Base-by-base conservation (phyloP, 2,888 invertebrate genomes). In the Volucella bombylans region DNA sequence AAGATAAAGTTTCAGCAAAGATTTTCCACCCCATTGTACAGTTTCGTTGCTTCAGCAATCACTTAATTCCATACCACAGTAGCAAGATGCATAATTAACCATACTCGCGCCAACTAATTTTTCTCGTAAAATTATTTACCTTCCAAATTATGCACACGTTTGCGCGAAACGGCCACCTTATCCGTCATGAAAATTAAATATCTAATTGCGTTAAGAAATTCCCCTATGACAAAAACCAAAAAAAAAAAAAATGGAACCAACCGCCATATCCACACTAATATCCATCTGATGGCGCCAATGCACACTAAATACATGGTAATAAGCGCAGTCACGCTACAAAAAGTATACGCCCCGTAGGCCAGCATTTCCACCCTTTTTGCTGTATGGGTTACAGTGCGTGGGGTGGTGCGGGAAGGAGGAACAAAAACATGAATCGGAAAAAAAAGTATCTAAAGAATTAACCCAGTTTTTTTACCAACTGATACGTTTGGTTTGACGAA, bases 281-380 rank as follows among this genome's bases (percentile, higher is more conserved):
- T 31, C 45, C 62, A 74, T 52, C 31, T 85, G 81, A 77, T 81
- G 81, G 85, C 80, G 85, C 80, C 85, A 80, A 80, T 85, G 85
- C 81, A 80, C 80, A 83, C 79, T 54, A 65, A 65, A 55, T 54
- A 73, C 47, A 55, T 72, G 67, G 62, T 64, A 76, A 80, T 67
- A 85, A 76, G 62, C 65, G 74, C 67, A 81, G 85, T 85, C 85
- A 85, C 85, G 85, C 85, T 85, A 85, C 57, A 72, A 72, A 59
- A 85, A 77, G 80, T 72, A 85, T 81, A 85, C 85, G 80, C 76
- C 81, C 76, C 76, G 68, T 81, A 80, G 68, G 47, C 85, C 85
- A 81, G 72, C 65, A 74, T 74, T 71, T 77, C 8, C 52, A n/a
- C 65, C 54, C 52, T 45, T 62, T 45, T 62, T 45, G 45, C 65